Evolutionary conservation across 2,888 invertebrate species (phyloP).

Genomic region (Pseudoips prasinana): DNA sequence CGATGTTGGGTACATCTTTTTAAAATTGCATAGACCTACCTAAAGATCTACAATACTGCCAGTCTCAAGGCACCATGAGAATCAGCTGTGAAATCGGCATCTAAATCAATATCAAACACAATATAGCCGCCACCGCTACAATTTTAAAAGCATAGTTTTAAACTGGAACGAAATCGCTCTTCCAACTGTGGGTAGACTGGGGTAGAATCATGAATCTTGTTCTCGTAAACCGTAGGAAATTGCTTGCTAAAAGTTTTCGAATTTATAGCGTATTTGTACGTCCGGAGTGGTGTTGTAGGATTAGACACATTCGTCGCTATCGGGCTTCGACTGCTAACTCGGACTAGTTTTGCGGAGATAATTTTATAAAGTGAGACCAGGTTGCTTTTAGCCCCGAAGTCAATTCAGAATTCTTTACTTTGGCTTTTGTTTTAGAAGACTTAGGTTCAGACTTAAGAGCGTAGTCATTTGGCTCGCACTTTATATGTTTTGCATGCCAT

Average conservation of each 20-base stretch:
- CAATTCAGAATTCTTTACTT: too few species aligned
- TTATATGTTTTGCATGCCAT: too few species aligned
- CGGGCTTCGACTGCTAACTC: slow-evolving; percentile 14
- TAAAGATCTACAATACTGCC: too few species aligned
- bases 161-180: slow-evolving; percentile 32
- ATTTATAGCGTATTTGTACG: slow-evolving; percentile 71
- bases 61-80: neutral
- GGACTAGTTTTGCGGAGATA: slow-evolving; percentile 9
- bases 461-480: too few species aligned
- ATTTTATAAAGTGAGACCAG: slow-evolving; percentile 5
- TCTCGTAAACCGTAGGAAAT: slow-evolving; percentile 70
- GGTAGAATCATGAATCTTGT: slow-evolving; percentile 64
- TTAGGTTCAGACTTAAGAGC: too few species aligned
- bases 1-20: too few species aligned
- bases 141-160: slow-evolving; percentile 43
- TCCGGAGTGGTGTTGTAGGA: slow-evolving; percentile 38
- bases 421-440: too few species aligned
- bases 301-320: slow-evolving; percentile 36
- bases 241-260: slow-evolving; percentile 73
- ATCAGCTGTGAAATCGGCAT: slow-evolving; percentile 9
- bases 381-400: too few species aligned
- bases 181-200: slow-evolving; percentile 20
- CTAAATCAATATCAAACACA: slow-evolving; percentile 27
- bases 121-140: slow-evolving; percentile 16
- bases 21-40: too few species aligned